Conservation (phyloP, 2,113 vertebrate species). For the Oxyruncus cristatus region DNA sequence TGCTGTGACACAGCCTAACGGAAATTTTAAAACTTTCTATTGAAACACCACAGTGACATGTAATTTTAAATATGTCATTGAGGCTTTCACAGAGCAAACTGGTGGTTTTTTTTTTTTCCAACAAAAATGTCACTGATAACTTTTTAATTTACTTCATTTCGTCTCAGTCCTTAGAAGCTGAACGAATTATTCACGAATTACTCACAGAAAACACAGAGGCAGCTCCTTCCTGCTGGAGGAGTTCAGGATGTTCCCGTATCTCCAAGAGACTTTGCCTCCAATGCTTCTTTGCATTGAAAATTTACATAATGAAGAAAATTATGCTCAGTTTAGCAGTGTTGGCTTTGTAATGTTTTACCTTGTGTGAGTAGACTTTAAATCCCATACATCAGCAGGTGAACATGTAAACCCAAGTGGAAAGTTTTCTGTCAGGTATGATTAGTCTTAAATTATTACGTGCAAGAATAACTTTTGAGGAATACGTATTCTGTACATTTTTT, state of each 20-base stretch:
- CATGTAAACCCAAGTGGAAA: not conserved
- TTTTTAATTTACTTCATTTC: slow-evolving; percentile 44
- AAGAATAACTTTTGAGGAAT: not conserved
- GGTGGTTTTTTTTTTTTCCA: not conserved
- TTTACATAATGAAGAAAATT: not conserved
- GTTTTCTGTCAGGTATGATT: not conserved
- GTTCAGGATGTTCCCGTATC: not conserved
- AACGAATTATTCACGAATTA: not conserved
- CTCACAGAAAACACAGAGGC: not conserved
- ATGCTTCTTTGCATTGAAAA: not conserved
- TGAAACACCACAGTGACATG: slow-evolving; percentile 22
- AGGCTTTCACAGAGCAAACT: slow-evolving; percentile 12
- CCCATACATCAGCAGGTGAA: not conserved
- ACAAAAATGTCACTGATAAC: slow-evolving; percentile 31
- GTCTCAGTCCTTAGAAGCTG: not conserved
- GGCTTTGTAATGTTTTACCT: not conserved
- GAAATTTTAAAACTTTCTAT: not conserved
- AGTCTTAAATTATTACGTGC: not conserved
- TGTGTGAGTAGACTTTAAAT: not conserved
- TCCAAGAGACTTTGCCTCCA: not conserved
- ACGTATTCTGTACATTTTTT: not conserved
- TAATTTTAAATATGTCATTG: slow-evolving; percentile 54
- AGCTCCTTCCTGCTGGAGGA: not conserved
- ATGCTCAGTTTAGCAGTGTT: not conserved
- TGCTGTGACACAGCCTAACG: slow-evolving; percentile 23